phyloP scores from a whole-genome alignment of 2,797 vertebrate genomes.

The Urophycis tenuis region DNA sequence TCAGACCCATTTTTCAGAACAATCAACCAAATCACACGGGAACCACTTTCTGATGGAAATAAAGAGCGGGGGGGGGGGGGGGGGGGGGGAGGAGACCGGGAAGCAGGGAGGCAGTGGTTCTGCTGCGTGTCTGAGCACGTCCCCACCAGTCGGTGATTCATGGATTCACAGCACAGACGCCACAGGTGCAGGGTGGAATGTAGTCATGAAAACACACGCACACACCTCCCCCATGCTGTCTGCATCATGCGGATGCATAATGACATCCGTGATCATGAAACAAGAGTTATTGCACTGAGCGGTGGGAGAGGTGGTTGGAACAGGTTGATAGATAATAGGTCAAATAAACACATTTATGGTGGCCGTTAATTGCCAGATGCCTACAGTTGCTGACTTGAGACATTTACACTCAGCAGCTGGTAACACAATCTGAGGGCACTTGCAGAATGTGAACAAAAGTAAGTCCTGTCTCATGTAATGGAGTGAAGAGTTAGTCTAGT shows the following conservation, averaged over 20 bases:
- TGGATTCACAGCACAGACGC: conserved; percentile 14
- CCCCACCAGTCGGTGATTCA: conserved; percentile 22
- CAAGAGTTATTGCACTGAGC: neutral
- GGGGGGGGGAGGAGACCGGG: conserved; percentile 5
- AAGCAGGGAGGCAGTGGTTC: conserved; percentile 17
- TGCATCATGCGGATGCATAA: conserved; percentile 10
- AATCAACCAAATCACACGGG: conserved; percentile 33
- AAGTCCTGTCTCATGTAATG: neutral
- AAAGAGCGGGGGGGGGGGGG: neutral
- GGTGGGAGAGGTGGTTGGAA: neutral
- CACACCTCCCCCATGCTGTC: conserved; percentile 20
- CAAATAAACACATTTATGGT: neutral
- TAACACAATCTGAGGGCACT: neutral
- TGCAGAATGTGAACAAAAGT: neutral
- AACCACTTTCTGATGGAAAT: conserved; percentile 25
- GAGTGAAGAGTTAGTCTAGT: neutral
- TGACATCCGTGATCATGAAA: conserved; percentile 9
- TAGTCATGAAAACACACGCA: neutral
- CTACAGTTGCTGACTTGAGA: neutral
- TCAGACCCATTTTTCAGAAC: conserved; percentile 37
- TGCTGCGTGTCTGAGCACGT: conserved; percentile 40
- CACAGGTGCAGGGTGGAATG: conserved; percentile 32
- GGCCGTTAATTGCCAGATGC: neutral
- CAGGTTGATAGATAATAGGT: neutral
- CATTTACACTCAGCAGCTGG: neutral